A percentile compares a stretch with the other conserved stretches of the same genome.
These are phyloP conservation scores for Anastatus disparis DNA, from an alignment of 1,140 invertebrate genomes.

Conservation along the genomic window DNA sequence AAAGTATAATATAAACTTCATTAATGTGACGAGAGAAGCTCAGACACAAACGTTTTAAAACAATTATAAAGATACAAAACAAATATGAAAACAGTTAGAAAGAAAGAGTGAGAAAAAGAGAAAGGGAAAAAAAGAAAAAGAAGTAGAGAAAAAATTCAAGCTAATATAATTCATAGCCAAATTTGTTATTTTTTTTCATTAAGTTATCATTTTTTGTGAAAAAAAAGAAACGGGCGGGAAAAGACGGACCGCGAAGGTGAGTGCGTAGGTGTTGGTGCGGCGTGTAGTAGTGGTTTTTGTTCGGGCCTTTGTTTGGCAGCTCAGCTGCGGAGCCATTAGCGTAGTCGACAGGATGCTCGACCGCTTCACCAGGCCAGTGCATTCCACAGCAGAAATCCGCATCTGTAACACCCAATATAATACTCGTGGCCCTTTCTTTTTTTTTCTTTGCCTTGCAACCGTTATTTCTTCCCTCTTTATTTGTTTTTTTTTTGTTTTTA, in stretches of 20 bases:
- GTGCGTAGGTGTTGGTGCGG: constrained; percentile 71
- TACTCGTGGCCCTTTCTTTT: constrained; percentile 24
- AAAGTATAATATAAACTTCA: too few relatives aligned
- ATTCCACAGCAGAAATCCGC: constrained; percentile 87
- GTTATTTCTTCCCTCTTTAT: too few relatives aligned
- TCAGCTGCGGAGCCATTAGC: constrained; percentile 47
- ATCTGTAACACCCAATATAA: constrained; percentile 79
- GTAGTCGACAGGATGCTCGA: constrained; percentile 47
- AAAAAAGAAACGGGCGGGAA: constrained; percentile 30
- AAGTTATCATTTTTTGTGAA: too few relatives aligned
- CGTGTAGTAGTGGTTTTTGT: constrained; percentile 61
- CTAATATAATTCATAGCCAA: constrained; percentile 9
- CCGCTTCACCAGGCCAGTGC: constrained; percentile 77
- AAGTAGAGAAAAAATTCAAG: too few relatives aligned
- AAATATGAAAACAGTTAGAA: not conserved
- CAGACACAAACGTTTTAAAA: too few relatives aligned
- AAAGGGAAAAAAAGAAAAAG: too few relatives aligned
- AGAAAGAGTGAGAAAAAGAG: not conserved
- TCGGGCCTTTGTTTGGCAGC: constrained; percentile 9
- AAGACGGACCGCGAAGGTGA: constrained; percentile 74
- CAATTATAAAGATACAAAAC: too few relatives aligned
- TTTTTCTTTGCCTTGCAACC: too few relatives aligned
- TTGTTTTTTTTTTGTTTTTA: too few relatives aligned
- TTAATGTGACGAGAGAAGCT: too few relatives aligned
- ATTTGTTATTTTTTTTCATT: too few relatives aligned